These are phyloP conservation scores for Saccopteryx leptura DNA, from an alignment of 2,113 vertebrate genomes.

Conservation along the genomic window DNA sequence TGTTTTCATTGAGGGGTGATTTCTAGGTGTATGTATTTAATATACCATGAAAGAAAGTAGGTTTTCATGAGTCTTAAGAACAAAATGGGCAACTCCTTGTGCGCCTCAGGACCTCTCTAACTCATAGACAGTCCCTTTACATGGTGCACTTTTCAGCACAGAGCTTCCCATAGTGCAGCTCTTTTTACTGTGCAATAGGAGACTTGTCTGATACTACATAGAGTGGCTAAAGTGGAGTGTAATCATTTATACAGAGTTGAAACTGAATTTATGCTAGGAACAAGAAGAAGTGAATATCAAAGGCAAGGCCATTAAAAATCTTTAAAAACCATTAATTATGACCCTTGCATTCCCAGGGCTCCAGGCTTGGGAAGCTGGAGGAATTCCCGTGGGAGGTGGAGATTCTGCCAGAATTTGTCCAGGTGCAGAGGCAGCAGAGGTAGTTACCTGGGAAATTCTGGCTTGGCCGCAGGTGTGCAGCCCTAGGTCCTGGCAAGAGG, in stretches of 20 bases:
- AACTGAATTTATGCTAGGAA: conserved; percentile 41
- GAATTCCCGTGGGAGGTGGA: conserved; percentile 39
- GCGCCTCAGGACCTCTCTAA: background rate
- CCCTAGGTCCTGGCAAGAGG: too few relatives aligned
- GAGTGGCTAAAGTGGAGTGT: background rate
- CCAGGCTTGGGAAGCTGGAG: background rate
- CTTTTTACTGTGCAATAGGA: too few relatives aligned
- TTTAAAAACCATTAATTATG: conserved; percentile 77
- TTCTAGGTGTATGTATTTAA: background rate
- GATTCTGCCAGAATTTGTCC: background rate
- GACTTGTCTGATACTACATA: rapidly evolving
- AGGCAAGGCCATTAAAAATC: conserved; percentile 57
- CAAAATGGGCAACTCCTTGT: rapidly evolving
- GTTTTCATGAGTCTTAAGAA: background rate
- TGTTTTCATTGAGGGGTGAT: background rate
- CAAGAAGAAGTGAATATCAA: conserved; percentile 66
- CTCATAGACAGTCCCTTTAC: rapidly evolving
- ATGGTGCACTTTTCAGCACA: rapidly evolving
- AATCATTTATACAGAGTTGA: conserved; percentile 77
- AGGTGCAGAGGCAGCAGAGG: background rate
- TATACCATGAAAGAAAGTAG: background rate
- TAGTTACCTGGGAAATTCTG: background rate
- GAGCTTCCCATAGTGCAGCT: background rate
- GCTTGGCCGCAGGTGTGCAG: background rate
- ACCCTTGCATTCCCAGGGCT: conserved; percentile 28